Conservation (phyloP, 2,797 vertebrate species). For the Coregonus sp. region DNA sequence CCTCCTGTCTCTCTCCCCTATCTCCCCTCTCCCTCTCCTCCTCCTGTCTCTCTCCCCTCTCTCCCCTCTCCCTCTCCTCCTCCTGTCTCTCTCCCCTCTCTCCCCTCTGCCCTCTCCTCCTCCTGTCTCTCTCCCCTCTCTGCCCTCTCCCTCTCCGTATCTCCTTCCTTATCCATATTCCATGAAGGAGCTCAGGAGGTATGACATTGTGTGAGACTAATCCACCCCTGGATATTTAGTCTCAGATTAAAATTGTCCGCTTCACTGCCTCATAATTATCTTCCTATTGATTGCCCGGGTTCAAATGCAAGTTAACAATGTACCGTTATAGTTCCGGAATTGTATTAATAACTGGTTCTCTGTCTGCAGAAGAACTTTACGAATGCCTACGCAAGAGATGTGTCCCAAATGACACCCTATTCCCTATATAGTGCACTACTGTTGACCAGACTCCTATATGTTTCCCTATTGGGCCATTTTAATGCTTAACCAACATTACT, state of each 20-base stretch:
- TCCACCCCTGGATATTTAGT: constrained; percentile 85
- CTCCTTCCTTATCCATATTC: constrained; percentile 81
- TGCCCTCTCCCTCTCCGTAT: neutral
- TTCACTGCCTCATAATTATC: constrained; percentile 78
- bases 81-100: neutral
- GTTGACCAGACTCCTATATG: neutral
- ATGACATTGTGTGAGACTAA: constrained; percentile 82
- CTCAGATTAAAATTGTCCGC: constrained; percentile 84
- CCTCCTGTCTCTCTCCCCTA: too few species aligned
- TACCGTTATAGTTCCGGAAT: constrained; percentile 66
- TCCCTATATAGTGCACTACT: neutral
- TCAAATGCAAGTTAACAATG: constrained; percentile 75
- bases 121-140: constrained; percentile 20
- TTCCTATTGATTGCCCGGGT: constrained; percentile 77
- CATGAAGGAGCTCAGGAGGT: constrained; percentile 80
- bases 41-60: too few species aligned
- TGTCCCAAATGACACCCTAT: neutral
- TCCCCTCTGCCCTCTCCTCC: neutral
- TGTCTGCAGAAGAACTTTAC: constrained; percentile 45
- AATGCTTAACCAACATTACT: constrained; percentile 28
- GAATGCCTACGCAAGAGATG: neutral
- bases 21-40: too few species aligned
- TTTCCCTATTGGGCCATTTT: neutral
- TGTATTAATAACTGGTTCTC: constrained; percentile 48
- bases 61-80: too few species aligned